Conservation (phyloP, 2,888 invertebrate species). For the Amblyjoppa proteus region DNA sequence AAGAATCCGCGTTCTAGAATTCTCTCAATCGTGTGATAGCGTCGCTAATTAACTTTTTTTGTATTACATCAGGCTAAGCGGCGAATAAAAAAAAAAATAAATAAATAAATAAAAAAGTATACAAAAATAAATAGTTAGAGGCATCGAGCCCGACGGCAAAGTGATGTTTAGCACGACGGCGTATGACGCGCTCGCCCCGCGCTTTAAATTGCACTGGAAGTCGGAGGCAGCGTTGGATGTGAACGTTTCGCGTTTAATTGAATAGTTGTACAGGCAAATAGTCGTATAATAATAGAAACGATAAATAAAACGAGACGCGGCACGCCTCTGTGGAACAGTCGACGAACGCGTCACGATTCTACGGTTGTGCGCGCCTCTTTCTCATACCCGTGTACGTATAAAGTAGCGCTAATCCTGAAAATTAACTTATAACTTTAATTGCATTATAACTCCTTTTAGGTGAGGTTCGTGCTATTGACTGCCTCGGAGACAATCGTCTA, state of each 20-base stretch:
- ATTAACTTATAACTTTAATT: slow-evolving; percentile 58
- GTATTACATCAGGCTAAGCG: neutral
- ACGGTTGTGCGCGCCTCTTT: neutral
- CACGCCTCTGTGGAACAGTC: slow-evolving; percentile 32
- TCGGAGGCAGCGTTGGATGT: neutral
- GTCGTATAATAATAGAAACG: slow-evolving; percentile 50
- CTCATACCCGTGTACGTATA: neutral
- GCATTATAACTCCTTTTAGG: slow-evolving; percentile 11
- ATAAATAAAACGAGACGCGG: slow-evolving; percentile 51
- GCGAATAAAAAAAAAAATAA: neutral
- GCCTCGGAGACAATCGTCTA: neutral
- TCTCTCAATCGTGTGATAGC: slow-evolving; percentile 16
- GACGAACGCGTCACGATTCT: slow-evolving; percentile 55
- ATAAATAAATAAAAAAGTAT: slow-evolving; percentile 7
- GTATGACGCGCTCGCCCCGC: slow-evolving; percentile 1
- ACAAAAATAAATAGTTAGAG: slow-evolving; percentile 14
- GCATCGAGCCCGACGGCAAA: slow-evolving; percentile 6
- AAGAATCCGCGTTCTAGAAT: slow-evolving; percentile 35
- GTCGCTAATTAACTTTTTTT: slow-evolving; percentile 36
- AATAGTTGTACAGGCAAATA: slow-evolving; percentile 45
- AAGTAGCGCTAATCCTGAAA: slow-evolving; percentile 39
- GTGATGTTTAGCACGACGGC: slow-evolving; percentile 1
- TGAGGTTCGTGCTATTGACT: neutral
- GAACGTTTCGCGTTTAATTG: slow-evolving; percentile 43
- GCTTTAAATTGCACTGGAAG: slow-evolving; percentile 17